phyloP scores from a whole-genome alignment of 2,113 vertebrate genomes.

The Ceuthmochares aereus region DNA sequence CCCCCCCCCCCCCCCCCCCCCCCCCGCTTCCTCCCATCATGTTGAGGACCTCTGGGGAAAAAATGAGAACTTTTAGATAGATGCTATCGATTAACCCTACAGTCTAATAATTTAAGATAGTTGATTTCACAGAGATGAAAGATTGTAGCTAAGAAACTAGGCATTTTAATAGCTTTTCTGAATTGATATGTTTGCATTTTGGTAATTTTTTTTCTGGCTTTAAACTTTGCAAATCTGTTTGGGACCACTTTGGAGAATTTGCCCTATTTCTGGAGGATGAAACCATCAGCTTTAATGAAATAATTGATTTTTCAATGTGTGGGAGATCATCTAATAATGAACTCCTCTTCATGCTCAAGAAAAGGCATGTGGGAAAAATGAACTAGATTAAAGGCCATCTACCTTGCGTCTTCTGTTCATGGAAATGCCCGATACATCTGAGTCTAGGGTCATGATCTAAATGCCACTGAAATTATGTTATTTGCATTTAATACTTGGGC shows the following conservation, averaged over 20 bases:
- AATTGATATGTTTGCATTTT: neutral
- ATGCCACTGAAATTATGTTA: neutral
- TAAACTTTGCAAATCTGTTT: neutral
- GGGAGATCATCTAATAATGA: neutral
- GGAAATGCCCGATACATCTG: neutral
- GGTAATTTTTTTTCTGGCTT: neutral
- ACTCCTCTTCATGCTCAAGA: neutral
- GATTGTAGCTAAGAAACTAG: neutral
- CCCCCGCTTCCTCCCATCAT: rapidly evolving
- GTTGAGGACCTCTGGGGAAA: neutral
- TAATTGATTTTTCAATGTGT: neutral
- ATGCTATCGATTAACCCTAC: neutral
- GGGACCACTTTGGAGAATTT: neutral
- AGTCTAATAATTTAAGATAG: neutral
- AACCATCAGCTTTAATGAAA: neutral
- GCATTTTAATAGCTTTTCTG: neutral
- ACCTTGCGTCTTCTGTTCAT: neutral
- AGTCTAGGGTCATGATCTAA: neutral
- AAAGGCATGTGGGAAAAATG: neutral
- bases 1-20: no score
- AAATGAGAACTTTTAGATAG: neutral
- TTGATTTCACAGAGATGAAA: conserved; percentile 22
- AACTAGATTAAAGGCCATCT: neutral
- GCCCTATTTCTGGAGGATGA: conserved; percentile 4
- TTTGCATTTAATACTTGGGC: neutral